Base-by-base conservation (phyloP, 1,140 invertebrate species). In the Hydropsyche tenuis region DNA sequence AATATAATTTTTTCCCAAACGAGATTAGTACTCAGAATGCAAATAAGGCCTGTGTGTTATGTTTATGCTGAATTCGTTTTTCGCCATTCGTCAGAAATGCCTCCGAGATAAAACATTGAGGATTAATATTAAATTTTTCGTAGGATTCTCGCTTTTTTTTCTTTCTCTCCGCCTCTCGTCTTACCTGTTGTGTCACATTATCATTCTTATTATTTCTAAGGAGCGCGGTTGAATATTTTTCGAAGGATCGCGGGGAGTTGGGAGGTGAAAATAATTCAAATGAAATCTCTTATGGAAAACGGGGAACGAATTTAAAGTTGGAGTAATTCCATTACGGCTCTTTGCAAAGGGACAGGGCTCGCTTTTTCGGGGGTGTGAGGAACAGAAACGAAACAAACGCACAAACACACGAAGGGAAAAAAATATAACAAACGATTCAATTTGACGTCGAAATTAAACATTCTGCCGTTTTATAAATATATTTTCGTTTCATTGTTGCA, bases 281-380 rank as follows among this genome's bases (percentile, higher is more conserved):
- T 69, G 65, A 69, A 69, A 69, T 69, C 65, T 69, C 65, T 69
- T 69, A 69, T 69, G 65, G 65, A 69, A 69, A 69, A 69, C 64
- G 43, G 46, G 65, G 45, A 69, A 48, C 43, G 45, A 69, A 48
- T 69, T 69, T 48, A 69, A 69, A 51, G 43, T 69, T 48, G 65
- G 65, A n/a, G 45, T 69, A 69, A 69, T 69, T 69, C 65, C 65
- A 69, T 69, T 65, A 25, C 16, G 63, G 9, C 63, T 25, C 63
- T 65, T 65, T 65, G 63, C 45, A 60, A 27, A 18, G 14, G 9
- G 53, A 27, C 20, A 60, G 9, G 53, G 22, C 22, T 27, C 18
- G 22, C 7, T 11, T 60, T n/a, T n/a, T n/a, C n/a, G n/a, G n/a
- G n/a, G n/a, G n/a, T 11, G 12, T 11, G 56, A 60, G 23, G 11